phyloP scores from a whole-genome alignment of 2,113 vertebrate genomes.

The Muscicapa adusta region DNA sequence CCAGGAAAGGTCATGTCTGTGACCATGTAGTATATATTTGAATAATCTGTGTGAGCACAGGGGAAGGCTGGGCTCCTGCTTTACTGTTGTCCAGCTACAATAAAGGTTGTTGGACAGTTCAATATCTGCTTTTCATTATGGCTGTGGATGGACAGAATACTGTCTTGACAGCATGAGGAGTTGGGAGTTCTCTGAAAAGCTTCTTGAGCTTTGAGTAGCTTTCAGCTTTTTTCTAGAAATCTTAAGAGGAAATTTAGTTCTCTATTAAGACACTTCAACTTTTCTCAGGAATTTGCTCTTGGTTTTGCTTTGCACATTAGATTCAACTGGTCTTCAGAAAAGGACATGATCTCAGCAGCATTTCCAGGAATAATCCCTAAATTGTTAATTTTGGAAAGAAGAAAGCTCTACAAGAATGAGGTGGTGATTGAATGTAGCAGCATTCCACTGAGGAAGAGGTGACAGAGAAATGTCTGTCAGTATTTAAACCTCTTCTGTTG shows the following conservation, averaged over 20 bases:
- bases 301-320: not conserved
- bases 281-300: not conserved
- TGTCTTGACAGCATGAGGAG: not conserved
- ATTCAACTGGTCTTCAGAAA: not conserved
- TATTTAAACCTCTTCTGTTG: not conserved
- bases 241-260: not conserved
- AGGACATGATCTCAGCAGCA: not conserved
- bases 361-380: not conserved
- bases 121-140: not conserved
- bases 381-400: not conserved
- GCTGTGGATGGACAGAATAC: not conserved
- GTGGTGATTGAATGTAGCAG: not conserved
- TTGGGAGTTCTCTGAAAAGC: not conserved
- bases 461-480: not conserved
- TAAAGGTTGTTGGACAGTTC: not conserved
- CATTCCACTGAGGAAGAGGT: not conserved
- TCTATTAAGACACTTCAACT: not conserved
- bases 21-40: not conserved
- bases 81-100: rapidly evolving
- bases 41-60: not conserved
- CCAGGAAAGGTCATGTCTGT: not conserved
- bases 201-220: not conserved
- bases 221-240: not conserved
- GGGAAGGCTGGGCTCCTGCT: not conserved
- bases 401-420: not conserved